These are phyloP conservation scores for Acropternis orthonyx DNA, from an alignment of 2,797 vertebrate genomes.

Conservation along the genomic window DNA sequence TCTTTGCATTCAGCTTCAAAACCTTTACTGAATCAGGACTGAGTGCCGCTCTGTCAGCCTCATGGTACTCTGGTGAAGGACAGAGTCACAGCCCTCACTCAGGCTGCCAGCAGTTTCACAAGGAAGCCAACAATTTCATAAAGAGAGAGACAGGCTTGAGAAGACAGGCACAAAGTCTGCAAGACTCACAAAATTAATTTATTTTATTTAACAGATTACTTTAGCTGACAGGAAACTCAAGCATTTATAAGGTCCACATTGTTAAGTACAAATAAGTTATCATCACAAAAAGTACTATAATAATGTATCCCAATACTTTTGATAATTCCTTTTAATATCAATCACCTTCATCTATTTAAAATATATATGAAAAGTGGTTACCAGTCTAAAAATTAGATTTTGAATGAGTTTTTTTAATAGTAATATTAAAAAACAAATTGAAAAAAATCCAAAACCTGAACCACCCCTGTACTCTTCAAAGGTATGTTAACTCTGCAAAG, in stretches of 20 bases:
- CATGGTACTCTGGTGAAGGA: neutral
- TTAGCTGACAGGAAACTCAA: neutral
- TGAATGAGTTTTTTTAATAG: neutral
- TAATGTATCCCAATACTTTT: neutral
- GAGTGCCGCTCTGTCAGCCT: neutral
- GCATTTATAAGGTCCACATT: constrained; percentile 7
- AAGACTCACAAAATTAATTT: neutral
- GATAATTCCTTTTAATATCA: neutral
- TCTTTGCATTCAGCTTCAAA: neutral
- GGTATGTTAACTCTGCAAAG: neutral
- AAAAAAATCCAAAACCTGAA: neutral
- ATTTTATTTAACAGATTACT: neutral
- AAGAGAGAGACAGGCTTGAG: neutral
- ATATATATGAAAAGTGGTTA: neutral
- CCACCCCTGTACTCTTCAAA: neutral
- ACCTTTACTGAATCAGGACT: neutral
- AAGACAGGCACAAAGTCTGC: neutral
- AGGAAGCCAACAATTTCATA: neutral
- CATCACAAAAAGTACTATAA: neutral
- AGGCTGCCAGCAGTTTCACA: neutral
- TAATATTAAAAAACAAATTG: neutral
- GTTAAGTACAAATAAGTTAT: neutral
- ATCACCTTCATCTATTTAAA: neutral
- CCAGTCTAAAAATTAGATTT: neutral
- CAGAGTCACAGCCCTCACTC: neutral